Conservation (phyloP, 1,140 invertebrate genomes). For the Brachionus rotundiformis region DNA sequence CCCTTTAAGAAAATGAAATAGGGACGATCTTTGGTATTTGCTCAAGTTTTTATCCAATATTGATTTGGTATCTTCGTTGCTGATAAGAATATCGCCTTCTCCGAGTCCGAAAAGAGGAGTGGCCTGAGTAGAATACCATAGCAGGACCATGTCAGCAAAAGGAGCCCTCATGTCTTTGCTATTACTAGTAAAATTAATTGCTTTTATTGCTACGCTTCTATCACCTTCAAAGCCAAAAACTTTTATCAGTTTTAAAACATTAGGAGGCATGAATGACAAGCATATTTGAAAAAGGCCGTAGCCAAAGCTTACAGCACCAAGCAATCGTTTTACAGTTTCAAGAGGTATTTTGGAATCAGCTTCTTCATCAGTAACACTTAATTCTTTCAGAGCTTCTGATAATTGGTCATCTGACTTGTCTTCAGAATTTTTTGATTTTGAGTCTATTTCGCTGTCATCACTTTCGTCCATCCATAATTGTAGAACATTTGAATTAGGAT, state of each 20-base stretch:
- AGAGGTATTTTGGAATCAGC: slow-evolving; percentile 54
- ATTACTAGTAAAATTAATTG: slow-evolving; percentile 70
- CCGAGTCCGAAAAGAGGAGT: slow-evolving; percentile 74
- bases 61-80: slow-evolving; percentile 66
- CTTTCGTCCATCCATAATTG: slow-evolving; percentile 45
- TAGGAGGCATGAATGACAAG: slow-evolving; percentile 72
- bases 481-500: slow-evolving; percentile 61
- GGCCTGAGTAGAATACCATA: slow-evolving; percentile 77
- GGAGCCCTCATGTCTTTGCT: slow-evolving; percentile 74
- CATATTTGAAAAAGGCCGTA: slow-evolving; percentile 75
- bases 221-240: slow-evolving; percentile 75
- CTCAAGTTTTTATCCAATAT: slow-evolving; percentile 69
- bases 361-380: slow-evolving; percentile 8
- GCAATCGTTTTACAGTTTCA: slow-evolving; percentile 68
- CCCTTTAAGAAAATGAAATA: slow-evolving; percentile 74
- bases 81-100: slow-evolving; percentile 69
- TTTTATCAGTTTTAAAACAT: slow-evolving; percentile 71
- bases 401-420: neutral
- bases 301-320: slow-evolving; percentile 73
- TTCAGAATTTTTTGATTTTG: slow-evolving; percentile 22
- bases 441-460: neutral
- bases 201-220: slow-evolving; percentile 68
- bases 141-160: slow-evolving; percentile 71
- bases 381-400: neutral
- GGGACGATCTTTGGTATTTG: slow-evolving; percentile 70